phyloP scores from a whole-genome alignment of 2,888 invertebrate species.

The Mellilla xanthometata region DNA sequence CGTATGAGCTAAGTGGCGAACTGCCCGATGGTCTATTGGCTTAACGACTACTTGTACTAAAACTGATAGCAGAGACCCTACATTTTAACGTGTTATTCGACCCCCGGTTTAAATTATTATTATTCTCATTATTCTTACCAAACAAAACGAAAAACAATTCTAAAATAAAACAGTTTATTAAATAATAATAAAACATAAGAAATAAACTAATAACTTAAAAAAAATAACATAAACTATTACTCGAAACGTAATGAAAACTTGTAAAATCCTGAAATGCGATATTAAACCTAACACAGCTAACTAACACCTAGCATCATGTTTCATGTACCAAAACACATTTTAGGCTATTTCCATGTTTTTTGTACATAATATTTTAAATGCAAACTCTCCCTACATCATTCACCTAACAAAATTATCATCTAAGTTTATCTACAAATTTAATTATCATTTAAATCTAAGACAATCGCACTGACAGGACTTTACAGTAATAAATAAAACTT shows the following conservation, averaged over 20 bases:
- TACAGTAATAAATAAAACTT: slow-evolving; percentile 35
- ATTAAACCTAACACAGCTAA: slow-evolving; percentile 1
- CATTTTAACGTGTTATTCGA: no score
- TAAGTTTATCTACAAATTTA: slow-evolving; percentile 1
- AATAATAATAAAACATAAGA: slow-evolving; percentile 53
- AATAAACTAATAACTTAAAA: slow-evolving; percentile 56
- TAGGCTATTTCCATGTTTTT: slow-evolving; percentile 3
- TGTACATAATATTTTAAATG: slow-evolving; percentile 19
- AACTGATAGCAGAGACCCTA: no score
- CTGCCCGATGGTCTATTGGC: no score
- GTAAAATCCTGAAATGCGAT: slow-evolving; percentile 24
- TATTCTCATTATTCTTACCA: neutral
- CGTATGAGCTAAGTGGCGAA: no score
- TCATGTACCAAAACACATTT: slow-evolving; percentile 15
- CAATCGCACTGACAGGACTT: slow-evolving; percentile 26
- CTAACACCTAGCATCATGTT: slow-evolving; percentile 6
- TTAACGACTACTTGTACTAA: no score
- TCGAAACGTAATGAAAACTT: slow-evolving; percentile 48
- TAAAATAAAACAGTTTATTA: slow-evolving; percentile 58
- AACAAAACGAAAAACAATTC: slow-evolving; percentile 27
- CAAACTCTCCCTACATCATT: slow-evolving; percentile 8
- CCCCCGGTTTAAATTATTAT: neutral
- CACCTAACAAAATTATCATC: slow-evolving; percentile 2
- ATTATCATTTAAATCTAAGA: neutral
- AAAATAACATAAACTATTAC: slow-evolving; percentile 55